Percentiles rank a stretch among this genome's conserved stretches.
Conservation (phyloP, 2,888 invertebrate species). For the Nyleta sp. region DNA sequence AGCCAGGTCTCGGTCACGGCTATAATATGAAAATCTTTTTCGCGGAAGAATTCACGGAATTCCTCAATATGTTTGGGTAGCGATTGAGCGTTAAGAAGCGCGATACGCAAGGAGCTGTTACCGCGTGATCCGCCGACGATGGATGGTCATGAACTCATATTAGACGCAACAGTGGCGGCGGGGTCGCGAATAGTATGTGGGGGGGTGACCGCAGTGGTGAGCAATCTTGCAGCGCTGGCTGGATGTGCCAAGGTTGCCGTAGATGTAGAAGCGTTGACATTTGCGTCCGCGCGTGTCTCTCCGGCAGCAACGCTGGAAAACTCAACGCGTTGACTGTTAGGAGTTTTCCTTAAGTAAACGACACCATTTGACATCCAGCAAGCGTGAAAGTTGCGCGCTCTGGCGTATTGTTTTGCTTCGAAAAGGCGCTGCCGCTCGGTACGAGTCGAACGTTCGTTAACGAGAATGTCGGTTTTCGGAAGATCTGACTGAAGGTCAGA, state of each 20-base stretch:
- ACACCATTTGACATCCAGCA: neutral
- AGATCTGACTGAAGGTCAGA: too few species aligned
- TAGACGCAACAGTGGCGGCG: too few species aligned
- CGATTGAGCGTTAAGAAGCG: neutral
- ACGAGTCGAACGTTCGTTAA: neutral
- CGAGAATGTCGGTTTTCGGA: too few species aligned
- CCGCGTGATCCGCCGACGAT: too few species aligned
- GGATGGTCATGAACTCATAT: too few species aligned
- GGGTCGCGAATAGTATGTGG: too few species aligned
- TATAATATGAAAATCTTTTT: neutral
- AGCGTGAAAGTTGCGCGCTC: neutral
- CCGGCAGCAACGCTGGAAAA: too few species aligned
- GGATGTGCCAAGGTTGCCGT: too few species aligned
- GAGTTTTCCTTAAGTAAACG: neutral
- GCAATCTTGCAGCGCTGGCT: too few species aligned
- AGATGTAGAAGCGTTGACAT: too few species aligned
- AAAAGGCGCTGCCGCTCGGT: neutral
- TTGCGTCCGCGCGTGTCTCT: too few species aligned
- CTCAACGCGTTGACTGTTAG: neutral
- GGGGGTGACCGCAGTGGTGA: too few species aligned
- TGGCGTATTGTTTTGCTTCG: neutral
- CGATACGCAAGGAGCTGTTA: neutral
- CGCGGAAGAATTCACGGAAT: neutral
- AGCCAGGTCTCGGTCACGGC: conserved; percentile 14
- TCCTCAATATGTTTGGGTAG: neutral